These are phyloP conservation scores for Pollenia amentaria DNA, from an alignment of 2,888 invertebrate species.

Conservation along the genomic window DNA sequence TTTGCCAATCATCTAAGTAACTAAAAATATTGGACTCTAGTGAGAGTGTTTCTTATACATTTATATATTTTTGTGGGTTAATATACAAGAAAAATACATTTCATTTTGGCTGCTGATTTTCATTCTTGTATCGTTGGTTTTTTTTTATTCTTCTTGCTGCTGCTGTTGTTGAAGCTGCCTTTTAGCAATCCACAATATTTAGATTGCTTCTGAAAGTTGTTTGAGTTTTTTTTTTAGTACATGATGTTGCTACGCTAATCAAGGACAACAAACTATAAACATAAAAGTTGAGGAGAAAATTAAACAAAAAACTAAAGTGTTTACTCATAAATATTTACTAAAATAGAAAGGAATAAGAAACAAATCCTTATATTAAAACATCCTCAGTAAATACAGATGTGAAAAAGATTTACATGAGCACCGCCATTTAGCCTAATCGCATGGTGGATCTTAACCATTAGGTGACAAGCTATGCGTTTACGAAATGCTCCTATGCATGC, in stretches of 20 bases:
- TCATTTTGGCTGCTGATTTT: slow-evolving; percentile 5
- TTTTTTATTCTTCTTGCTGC: background rate
- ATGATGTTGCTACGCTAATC: slow-evolving; percentile 4
- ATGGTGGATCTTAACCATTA: too few species aligned
- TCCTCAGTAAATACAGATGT: too few species aligned
- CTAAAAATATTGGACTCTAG: background rate
- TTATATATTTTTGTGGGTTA: background rate
- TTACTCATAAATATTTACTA: background rate
- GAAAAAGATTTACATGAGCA: too few species aligned
- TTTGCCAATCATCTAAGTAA: slow-evolving; percentile 20
- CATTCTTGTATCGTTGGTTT: background rate
- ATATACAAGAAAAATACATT: slow-evolving; percentile 41
- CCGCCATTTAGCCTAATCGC: too few species aligned
- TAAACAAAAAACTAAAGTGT: background rate
- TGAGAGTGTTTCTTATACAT: background rate
- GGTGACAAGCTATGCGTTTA: too few species aligned
- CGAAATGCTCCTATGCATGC: too few species aligned
- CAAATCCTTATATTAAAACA: too few species aligned
- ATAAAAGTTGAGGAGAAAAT: background rate
- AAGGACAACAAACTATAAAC: slow-evolving; percentile 6
- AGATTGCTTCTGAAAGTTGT: slow-evolving; percentile 14
- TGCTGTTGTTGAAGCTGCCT: background rate
- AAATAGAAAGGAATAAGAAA: too few species aligned
- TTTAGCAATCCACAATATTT: background rate
- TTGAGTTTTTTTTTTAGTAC: background rate